Evolutionary conservation across 2,888 invertebrate genomes (phyloP), one percentile per base, ranked within the genome.

Genomic region (Pristionchus exspectatus): DNA sequence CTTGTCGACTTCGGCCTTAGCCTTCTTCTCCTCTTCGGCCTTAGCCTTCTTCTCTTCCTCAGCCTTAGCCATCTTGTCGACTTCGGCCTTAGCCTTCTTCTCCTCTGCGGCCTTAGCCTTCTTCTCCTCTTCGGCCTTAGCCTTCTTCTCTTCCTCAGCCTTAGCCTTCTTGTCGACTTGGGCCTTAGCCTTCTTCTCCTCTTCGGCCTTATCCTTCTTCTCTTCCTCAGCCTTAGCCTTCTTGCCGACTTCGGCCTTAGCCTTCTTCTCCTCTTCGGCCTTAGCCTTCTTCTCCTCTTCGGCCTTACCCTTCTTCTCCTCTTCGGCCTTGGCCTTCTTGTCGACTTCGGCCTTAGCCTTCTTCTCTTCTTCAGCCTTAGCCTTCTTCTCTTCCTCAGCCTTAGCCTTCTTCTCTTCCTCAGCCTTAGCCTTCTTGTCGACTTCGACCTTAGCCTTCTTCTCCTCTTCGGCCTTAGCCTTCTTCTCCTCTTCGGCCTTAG

Each of bases 11-110:
- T 89, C 66, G 5, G 38, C 38, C 33, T 59, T 74, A 21, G 74
- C 84, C 24, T 33, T 56, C n/a, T 59, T 54, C 81, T 77, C 27
- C 38, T 81, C 50, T 59, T n/a, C 81, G 5, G 59, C 72, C 86
- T 89, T 81, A 66, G n/a, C 66, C 27, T 74, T 56, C 86, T 89
- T 69, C 77, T 89, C 89, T 3, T 87, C 91, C 12, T 90, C 89
- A 33, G 12, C 74, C 90, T 86, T 88, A 87, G 24, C 38, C 86
- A 90, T 50, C 90, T 38, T 38, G 3, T 38, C 38, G 2, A 3
- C 38, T 5, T 38, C 38, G 5, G 38, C 38, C 38, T 38, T 38
- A 38, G 38, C 38, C 38, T 38, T 38, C 38, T 38, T 38, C 38
- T 38, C 38, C 5, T 38, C 38, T 5, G 2, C 38, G 5, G 38